Evolutionary conservation across 35 echinoderm and acorn worm species (phyloP).

Genomic region (Patiria miniata): DNA sequence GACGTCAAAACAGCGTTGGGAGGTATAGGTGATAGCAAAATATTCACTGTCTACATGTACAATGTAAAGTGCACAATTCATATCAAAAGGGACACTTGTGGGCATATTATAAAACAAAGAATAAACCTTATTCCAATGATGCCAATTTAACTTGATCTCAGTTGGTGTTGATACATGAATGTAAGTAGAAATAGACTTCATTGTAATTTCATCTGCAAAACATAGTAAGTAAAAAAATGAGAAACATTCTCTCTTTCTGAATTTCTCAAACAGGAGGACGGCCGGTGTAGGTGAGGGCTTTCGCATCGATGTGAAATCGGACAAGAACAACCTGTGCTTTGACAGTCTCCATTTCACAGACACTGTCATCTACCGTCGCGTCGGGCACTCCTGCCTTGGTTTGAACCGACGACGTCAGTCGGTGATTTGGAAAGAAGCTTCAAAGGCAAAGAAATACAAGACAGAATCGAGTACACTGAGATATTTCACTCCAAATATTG

Average conservation of each 20-base stretch:
- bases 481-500: slow-evolving; percentile 52
- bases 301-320: slow-evolving; percentile 66
- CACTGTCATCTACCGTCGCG: slow-evolving; percentile 67
- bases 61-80: too few species aligned
- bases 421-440: slow-evolving; percentile 43
- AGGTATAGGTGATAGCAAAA: too few species aligned
- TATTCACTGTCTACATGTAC: too few species aligned
- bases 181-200: too few species aligned
- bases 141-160: too few species aligned
- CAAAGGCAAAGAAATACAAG: slow-evolving; percentile 53
- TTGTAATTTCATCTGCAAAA: too few species aligned
- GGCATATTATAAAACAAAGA: too few species aligned
- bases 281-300: slow-evolving; percentile 66
- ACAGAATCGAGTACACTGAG: slow-evolving; percentile 23
- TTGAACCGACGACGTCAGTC: slow-evolving; percentile 16
- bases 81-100: too few species aligned
- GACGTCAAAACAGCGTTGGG: too few species aligned
- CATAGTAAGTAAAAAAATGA: too few species aligned
- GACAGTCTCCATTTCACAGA: slow-evolving; percentile 80
- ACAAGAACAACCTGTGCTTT: slow-evolving; percentile 87
- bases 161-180: too few species aligned
- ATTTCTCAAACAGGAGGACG: background rate
- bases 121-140: too few species aligned
- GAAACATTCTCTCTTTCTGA: background rate
- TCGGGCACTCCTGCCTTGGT: slow-evolving; percentile 86